Evolutionary conservation across 64 coral and sea anemone genomes (phyloP).

Genomic region (Catalaphyllia jardinei): DNA sequence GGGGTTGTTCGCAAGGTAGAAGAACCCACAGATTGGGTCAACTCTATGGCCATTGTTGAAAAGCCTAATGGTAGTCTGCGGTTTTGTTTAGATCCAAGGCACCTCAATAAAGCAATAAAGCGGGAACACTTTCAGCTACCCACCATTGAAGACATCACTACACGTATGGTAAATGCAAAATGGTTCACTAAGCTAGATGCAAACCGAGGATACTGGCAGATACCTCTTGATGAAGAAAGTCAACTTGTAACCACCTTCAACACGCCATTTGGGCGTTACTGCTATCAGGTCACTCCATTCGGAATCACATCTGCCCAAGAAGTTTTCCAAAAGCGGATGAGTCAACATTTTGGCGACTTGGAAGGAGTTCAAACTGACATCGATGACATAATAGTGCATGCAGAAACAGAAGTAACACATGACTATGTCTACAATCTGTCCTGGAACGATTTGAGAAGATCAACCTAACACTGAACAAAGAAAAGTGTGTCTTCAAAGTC

Average conservation of each 20-base stretch:
- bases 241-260: constrained; percentile 13
- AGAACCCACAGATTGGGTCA: constrained; percentile 23
- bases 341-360: background rate
- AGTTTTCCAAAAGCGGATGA: background rate
- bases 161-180: background rate
- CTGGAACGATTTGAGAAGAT: too few species aligned
- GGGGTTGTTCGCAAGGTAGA: constrained; percentile 34
- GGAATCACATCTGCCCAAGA: constrained; percentile 17
- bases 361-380: constrained; percentile 33
- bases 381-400: constrained; percentile 17
- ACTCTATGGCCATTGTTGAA: constrained; percentile 58
- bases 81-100: constrained; percentile 12
- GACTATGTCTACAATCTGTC: constrained; percentile 30
- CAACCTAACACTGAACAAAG: too few species aligned
- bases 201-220: constrained; percentile 9
- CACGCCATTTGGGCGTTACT: constrained; percentile 15
- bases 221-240: background rate
- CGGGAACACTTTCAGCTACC: constrained; percentile 13
- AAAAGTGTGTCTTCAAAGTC: constrained; percentile 37
- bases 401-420: constrained; percentile 14
- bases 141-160: background rate
- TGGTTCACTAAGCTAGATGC: background rate
- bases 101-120: background rate
- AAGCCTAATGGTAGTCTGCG: constrained; percentile 32
- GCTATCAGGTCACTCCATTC: background rate